phyloP scores from a whole-genome alignment of 2,888 invertebrate species.

The Tetanocera ferruginea region DNA sequence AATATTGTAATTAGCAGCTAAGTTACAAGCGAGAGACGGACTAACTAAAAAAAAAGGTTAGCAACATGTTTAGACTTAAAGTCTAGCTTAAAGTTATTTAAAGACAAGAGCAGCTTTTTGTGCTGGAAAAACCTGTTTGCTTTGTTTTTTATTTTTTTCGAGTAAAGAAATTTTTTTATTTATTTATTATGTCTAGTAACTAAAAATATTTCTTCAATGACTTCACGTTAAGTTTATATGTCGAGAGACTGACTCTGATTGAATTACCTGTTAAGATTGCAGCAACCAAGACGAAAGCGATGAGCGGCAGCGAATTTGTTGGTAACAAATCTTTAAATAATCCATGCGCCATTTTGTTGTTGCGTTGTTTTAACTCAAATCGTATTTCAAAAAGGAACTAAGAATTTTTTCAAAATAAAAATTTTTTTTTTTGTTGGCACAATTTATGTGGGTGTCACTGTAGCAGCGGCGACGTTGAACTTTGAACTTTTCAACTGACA shows the following conservation, averaged over 20 bases:
- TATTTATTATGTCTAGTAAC: not conserved
- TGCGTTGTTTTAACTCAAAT: not conserved
- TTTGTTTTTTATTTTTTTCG: too few relatives aligned
- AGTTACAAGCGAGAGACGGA: too few relatives aligned
- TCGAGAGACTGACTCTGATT: conserved; percentile 49
- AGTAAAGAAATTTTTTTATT: too few relatives aligned
- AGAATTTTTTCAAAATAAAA: not conserved
- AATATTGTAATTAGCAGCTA: too few relatives aligned
- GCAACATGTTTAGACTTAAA: too few relatives aligned
- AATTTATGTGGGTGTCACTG: conserved; percentile 4
- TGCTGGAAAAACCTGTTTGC: too few relatives aligned
- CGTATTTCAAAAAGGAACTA: not conserved
- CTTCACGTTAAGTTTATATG: not conserved
- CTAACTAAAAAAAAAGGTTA: too few relatives aligned
- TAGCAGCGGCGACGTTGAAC: not conserved
- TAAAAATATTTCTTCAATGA: conserved; percentile 22
- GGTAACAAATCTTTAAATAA: conserved; percentile 30
- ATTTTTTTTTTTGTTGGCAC: conserved; percentile 40
- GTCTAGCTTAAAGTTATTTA: too few relatives aligned
- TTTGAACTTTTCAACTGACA: conserved; percentile 18
- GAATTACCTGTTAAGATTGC: conserved; percentile 67
- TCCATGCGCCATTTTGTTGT: conserved; percentile 47
- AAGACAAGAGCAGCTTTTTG: too few relatives aligned
- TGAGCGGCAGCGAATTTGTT: conserved; percentile 14
- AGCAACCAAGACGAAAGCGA: conserved; percentile 25